A percentile compares a stretch with the other conserved stretches of the same genome.
Conservation (phyloP, 2,797 vertebrate species). For the Pygocentrus nattereri region DNA sequence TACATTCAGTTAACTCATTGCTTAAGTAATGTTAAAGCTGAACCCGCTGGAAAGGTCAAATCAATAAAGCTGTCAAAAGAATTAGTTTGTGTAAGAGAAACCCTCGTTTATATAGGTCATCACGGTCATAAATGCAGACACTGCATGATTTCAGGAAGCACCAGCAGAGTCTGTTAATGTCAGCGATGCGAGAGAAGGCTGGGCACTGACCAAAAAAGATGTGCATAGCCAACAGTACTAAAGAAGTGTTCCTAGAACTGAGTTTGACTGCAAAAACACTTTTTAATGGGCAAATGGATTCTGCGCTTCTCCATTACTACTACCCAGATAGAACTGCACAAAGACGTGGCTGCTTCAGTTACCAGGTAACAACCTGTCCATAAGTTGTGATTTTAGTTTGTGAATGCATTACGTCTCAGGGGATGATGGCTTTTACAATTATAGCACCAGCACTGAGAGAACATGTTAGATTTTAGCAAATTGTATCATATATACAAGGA, state of each 20-base stretch:
- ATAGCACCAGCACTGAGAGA: too few relatives aligned
- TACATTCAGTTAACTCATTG: background rate
- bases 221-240: background rate
- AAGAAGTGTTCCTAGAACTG: background rate
- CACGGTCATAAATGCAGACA: background rate
- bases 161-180: slow-evolving; percentile 2
- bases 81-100: background rate
- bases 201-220: background rate
- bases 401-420: too few relatives aligned
- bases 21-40: slow-evolving; percentile 5
- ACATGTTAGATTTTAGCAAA: too few relatives aligned
- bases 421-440: background rate
- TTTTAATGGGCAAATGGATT: background rate
- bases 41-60: background rate
- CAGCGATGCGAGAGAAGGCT: slow-evolving; percentile 11
- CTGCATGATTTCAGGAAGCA: background rate
- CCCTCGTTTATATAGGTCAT: background rate
- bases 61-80: slow-evolving; percentile 18
- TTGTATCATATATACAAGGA: too few relatives aligned
- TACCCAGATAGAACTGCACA: background rate
- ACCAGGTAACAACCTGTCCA: background rate
- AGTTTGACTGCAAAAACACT: background rate
- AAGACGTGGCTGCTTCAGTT: background rate
- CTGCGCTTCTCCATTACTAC: background rate
- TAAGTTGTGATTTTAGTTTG: background rate